phyloP scores from a whole-genome alignment of 2,797 vertebrate genomes.

The Falco novaeseelandiae region DNA sequence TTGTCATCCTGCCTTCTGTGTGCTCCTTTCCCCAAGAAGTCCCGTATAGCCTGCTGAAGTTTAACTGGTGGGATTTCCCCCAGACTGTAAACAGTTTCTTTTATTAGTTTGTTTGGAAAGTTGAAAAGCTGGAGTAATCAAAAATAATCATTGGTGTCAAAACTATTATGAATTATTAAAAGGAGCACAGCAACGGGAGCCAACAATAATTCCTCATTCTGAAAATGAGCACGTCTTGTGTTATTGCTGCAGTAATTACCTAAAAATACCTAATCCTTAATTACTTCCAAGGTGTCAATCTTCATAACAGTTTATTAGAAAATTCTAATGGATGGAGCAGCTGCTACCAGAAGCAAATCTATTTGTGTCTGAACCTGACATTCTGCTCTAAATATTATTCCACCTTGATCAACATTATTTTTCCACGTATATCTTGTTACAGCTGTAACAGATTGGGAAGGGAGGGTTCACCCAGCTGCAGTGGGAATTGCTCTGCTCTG shows the following conservation, averaged over 20 bases:
- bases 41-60: neutral
- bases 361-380: constrained; percentile 55
- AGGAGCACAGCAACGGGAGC: constrained; percentile 26
- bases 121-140: constrained; percentile 65
- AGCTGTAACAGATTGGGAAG: constrained; percentile 46
- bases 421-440: neutral
- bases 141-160: constrained; percentile 67
- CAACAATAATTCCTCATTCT: constrained; percentile 61
- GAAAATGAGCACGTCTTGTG: constrained; percentile 62
- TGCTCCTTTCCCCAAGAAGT: neutral
- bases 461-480: constrained; percentile 19
- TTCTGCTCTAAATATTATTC: constrained; percentile 71
- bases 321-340: constrained; percentile 73
- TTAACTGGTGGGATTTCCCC: neutral
- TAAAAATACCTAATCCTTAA: constrained; percentile 79
- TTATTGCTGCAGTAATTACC: constrained; percentile 73
- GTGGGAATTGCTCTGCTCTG: constrained; percentile 37
- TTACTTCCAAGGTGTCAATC: constrained; percentile 79
- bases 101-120: constrained; percentile 59
- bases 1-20: neutral
- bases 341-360: constrained; percentile 62
- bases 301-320: constrained; percentile 77
- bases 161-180: constrained; percentile 71
- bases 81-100: neutral
- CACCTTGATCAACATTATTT: constrained; percentile 65